phyloP scores from a whole-genome alignment of 2,113 vertebrate genomes.

The Scomber scombrus region DNA sequence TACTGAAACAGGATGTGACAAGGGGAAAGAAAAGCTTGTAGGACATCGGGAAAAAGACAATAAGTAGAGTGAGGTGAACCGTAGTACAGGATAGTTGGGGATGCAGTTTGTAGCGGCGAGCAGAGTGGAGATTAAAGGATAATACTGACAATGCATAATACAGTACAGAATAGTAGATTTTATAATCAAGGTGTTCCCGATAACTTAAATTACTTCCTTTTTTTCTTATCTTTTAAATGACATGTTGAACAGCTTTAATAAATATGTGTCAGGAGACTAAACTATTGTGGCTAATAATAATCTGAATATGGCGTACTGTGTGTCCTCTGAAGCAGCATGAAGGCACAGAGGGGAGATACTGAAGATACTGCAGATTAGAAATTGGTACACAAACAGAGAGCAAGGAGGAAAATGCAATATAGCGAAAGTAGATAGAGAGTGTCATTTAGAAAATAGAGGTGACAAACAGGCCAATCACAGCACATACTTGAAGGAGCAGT shows the following conservation, averaged over 20 bases:
- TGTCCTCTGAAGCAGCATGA: slow-evolving; percentile 12
- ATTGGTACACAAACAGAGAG: not conserved
- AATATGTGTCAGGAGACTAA: not conserved
- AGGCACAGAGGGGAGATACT: not conserved
- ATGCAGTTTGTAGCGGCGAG: not conserved
- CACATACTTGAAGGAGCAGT: slow-evolving; percentile 8
- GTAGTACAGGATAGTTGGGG: not conserved
- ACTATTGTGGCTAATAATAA: slow-evolving; percentile 13
- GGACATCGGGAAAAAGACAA: slow-evolving; percentile 26
- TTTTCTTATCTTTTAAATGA: not conserved
- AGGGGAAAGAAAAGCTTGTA: slow-evolving; percentile 32
- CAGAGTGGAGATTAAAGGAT: slow-evolving; percentile 32
- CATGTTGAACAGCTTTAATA: not conserved
- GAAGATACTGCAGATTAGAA: not conserved
- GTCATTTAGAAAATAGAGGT: slow-evolving; percentile 17
- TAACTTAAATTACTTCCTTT: not conserved
- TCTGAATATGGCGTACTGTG: not conserved
- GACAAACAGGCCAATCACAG: not conserved
- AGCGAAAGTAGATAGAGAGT: not conserved
- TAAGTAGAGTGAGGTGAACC: not conserved
- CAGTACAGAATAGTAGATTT: slow-evolving; percentile 1
- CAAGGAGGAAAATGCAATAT: not conserved
- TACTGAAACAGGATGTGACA: slow-evolving; percentile 45
- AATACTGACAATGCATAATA: slow-evolving; percentile 13
- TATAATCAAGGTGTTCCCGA: not conserved